A percentile compares a stretch with the other conserved stretches of the same genome.
Evolutionary conservation across 2,113 vertebrate species (phyloP).

Genomic region (Scophthalmus maximus): DNA sequence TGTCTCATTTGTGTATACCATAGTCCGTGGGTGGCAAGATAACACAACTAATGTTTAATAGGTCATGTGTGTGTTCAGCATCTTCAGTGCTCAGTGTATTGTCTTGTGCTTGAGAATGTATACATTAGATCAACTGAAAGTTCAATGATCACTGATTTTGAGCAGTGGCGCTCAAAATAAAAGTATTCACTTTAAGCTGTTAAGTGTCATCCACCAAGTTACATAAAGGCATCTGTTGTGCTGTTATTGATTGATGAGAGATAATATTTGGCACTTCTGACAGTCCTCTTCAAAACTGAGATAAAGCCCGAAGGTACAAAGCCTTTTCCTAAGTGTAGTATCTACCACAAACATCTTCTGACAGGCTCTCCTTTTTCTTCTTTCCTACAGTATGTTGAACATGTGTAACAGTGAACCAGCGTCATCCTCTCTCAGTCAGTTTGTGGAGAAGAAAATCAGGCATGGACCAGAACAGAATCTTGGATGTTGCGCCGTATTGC

Average conservation of each 20-base stretch:
- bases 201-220: constrained; percentile 6
- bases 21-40: constrained; percentile 27
- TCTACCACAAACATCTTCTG: constrained; percentile 1
- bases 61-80: constrained; percentile 19
- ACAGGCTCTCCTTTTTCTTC: background rate
- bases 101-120: background rate
- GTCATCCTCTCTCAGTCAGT: background rate
- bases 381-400: background rate
- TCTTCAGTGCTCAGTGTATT: background rate
- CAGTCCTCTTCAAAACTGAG: constrained; percentile 6
- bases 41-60: constrained; percentile 25
- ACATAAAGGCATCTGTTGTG: background rate
- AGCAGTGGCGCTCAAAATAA: too few relatives aligned
- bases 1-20: constrained; percentile 24
- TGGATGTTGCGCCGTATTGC: constrained; percentile 15
- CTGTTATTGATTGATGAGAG: constrained; percentile 25
- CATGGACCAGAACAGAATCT: background rate
- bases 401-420: constrained; percentile 6
- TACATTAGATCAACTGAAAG: constrained; percentile 20
- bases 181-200: background rate
- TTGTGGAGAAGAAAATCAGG: background rate
- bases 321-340: background rate
- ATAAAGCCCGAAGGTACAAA: constrained; percentile 6
- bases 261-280: background rate
- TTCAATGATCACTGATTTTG: constrained; percentile 2